Percentiles rank a stretch among this genome's conserved stretches.
These are phyloP conservation scores for Lasioglossum morio DNA, from an alignment of 2,888 invertebrate genomes.

Conservation along the genomic window DNA sequence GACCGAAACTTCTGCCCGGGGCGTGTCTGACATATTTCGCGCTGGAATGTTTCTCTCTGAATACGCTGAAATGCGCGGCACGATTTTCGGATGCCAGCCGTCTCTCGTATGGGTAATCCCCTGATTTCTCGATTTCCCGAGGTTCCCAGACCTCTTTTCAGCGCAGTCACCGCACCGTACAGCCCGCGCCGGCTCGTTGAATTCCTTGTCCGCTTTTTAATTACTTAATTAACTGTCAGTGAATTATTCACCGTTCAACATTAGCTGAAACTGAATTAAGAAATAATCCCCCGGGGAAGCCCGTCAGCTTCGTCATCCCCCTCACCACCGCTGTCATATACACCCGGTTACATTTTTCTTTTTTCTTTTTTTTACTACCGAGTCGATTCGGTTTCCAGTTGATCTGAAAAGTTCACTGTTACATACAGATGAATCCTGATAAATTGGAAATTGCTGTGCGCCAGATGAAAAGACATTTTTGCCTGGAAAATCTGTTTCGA, in stretches of 20 bases:
- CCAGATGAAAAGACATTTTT: not conserved
- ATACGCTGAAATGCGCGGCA: constrained; percentile 58
- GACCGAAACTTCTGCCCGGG: constrained; percentile 56
- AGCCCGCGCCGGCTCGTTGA: not conserved
- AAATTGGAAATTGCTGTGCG: not conserved
- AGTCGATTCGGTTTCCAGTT: not conserved
- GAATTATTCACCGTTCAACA: not conserved
- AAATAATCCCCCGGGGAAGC: not conserved
- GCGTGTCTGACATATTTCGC: constrained; percentile 68
- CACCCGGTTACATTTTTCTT: not conserved
- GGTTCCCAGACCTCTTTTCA: not conserved
- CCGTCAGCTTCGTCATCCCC: not conserved
- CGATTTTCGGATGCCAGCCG: constrained; percentile 61
- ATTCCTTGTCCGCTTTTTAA: constrained; percentile 3
- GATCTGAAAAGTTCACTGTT: not conserved
- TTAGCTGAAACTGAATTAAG: not conserved
- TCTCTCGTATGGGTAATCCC: constrained; percentile 39
- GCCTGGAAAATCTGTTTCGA: not conserved
- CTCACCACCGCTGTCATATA: not conserved
- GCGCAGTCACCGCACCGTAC: not conserved
- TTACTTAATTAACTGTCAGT: not conserved
- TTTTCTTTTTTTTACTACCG: not conserved
- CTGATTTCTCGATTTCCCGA: constrained; percentile 33
- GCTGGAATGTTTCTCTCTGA: constrained; percentile 68
- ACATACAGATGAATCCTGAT: not conserved